A percentile compares a stretch with the other conserved stretches of the same genome.
These are phyloP conservation scores for Lutjanus erythropterus DNA, from an alignment of 2,113 vertebrate species.

Conservation along the genomic window DNA sequence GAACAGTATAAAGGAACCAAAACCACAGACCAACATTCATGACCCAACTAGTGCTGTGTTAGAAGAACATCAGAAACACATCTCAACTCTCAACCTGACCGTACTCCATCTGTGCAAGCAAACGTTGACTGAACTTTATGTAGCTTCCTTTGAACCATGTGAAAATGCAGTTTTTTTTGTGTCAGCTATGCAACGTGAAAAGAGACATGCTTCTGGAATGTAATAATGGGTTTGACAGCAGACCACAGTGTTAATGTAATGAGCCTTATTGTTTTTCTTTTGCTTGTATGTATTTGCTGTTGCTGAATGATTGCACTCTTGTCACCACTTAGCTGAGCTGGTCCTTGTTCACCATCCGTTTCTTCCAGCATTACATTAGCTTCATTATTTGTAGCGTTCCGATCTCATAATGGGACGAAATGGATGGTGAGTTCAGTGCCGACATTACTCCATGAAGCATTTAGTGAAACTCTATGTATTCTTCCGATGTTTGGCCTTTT, in stretches of 20 bases:
- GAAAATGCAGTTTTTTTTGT: constrained; percentile 62
- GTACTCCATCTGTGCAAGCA: constrained; percentile 15
- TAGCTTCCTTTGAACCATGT: constrained; percentile 43
- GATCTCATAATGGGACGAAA: constrained; percentile 26
- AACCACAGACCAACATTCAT: constrained; percentile 20
- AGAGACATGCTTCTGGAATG: constrained; percentile 50
- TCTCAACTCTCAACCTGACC: constrained; percentile 35
- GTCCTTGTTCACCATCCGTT: constrained; percentile 23
- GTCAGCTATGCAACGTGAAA: constrained; percentile 82
- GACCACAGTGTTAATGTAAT: constrained; percentile 51
- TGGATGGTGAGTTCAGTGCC: constrained; percentile 33
- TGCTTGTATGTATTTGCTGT: constrained; percentile 66
- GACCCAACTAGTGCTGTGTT: constrained; percentile 20
- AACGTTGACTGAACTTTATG: constrained; percentile 24
- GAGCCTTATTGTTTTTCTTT: constrained; percentile 31
- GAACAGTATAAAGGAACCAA: neutral
- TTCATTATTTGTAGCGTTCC: constrained; percentile 47
- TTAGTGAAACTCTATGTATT: constrained; percentile 52
- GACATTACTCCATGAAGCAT: constrained; percentile 38
- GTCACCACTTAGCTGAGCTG: constrained; percentile 28
- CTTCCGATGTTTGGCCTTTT: constrained; percentile 48
- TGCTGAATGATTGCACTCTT: constrained; percentile 53
- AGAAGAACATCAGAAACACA: constrained; percentile 35
- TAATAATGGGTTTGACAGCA: constrained; percentile 36
- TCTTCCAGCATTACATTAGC: constrained; percentile 20